These are phyloP conservation scores for Danio tinwini DNA, from an alignment of 2,797 vertebrate genomes.

Conservation along the genomic window DNA sequence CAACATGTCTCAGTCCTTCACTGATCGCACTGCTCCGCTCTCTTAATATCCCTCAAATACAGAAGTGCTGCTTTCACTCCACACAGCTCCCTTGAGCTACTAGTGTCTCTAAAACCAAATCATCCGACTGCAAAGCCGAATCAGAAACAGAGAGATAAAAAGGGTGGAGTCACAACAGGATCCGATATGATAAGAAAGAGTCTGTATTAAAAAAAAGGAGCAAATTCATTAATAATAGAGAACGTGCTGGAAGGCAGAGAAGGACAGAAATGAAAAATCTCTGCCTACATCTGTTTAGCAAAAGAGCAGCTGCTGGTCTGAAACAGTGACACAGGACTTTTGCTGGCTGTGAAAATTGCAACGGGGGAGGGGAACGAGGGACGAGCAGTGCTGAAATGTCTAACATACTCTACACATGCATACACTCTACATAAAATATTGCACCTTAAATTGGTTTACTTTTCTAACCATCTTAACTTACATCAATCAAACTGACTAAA, in stretches of 20 bases:
- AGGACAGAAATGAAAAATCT: conserved; percentile 67
- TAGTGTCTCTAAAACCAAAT: conserved; percentile 8
- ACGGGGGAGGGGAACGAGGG: conserved; percentile 41
- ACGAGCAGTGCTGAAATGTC: conserved; percentile 31
- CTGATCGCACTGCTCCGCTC: neutral
- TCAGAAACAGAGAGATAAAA: conserved; percentile 26
- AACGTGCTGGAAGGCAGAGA: conserved; percentile 50
- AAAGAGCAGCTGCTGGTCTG: conserved; percentile 67
- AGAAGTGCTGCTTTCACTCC: conserved; percentile 27
- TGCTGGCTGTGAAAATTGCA: conserved; percentile 51
- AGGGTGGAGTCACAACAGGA: conserved; percentile 44
- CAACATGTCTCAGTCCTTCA: conserved; percentile 10
- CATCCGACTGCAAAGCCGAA: neutral
- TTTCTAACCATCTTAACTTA: no score
- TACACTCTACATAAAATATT: neutral
- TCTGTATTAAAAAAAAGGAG: conserved; percentile 44
- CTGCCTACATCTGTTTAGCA: conserved; percentile 71
- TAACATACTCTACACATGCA: neutral
- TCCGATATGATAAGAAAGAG: conserved; percentile 35
- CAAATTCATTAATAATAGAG: conserved; percentile 41
- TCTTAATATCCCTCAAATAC: conserved; percentile 32
- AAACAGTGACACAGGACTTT: conserved; percentile 66
- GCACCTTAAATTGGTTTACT: no score
- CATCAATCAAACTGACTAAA: no score
- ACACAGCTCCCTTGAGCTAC: conserved; percentile 26